Evolutionary conservation across 2,113 vertebrate species (phyloP).

Genomic region (Menidia beryllina): DNA sequence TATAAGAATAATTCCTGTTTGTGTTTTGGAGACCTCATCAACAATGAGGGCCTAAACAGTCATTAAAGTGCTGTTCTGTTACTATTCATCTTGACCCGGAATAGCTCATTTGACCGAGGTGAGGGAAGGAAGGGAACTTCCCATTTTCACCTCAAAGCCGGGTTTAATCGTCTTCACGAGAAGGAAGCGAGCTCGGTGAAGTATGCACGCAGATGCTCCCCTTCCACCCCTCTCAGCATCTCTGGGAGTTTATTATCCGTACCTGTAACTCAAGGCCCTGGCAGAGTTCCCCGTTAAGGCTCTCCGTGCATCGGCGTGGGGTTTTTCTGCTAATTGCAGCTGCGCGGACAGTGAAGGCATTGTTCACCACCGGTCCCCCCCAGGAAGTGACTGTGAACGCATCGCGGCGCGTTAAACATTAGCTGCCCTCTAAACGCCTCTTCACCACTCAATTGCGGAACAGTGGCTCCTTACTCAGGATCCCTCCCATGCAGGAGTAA

Average conservation of each 20-base stretch:
- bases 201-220: conserved; percentile 9
- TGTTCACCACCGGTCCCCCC: conserved; percentile 45
- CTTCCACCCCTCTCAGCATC: neutral
- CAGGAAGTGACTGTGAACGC: conserved; percentile 56
- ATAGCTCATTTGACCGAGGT: conserved; percentile 32
- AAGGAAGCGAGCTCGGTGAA: conserved; percentile 41
- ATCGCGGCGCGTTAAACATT: conserved; percentile 70
- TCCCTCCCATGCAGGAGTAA: conserved; percentile 29
- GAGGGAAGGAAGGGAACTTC: conserved; percentile 28
- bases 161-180: conserved; percentile 23
- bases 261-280: conserved; percentile 28
- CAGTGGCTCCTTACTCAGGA: conserved; percentile 48
- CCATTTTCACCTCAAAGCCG: conserved; percentile 14
- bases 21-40: conserved; percentile 5
- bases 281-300: conserved; percentile 26
- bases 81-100: conserved; percentile 31
- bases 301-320: conserved; percentile 11
- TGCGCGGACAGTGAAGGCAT: conserved; percentile 60
- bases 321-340: conserved; percentile 28
- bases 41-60: neutral
- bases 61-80: neutral
- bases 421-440: conserved; percentile 51
- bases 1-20: neutral
- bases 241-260: conserved; percentile 6
- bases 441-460: conserved; percentile 60